Percentiles rank a stretch among this genome's conserved stretches.
These are phyloP conservation scores for Zeus faber DNA, from an alignment of 2,113 vertebrate species.

Conservation along the genomic window DNA sequence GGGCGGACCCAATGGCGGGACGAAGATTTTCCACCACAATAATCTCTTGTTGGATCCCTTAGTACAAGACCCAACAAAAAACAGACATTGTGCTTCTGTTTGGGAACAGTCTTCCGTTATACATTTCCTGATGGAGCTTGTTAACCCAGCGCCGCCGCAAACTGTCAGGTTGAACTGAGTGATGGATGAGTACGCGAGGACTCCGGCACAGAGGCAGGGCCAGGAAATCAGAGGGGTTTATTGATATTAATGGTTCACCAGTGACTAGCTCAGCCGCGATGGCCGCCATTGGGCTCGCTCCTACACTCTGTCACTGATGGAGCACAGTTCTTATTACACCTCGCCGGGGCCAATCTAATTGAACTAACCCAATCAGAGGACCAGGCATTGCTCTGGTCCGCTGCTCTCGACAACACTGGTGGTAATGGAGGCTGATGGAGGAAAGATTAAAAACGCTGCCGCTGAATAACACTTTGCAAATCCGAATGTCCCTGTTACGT, in stretches of 20 bases:
- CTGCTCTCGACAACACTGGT: slow-evolving; percentile 33
- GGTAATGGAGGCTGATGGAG: slow-evolving; percentile 53
- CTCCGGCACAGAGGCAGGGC: slow-evolving; percentile 1
- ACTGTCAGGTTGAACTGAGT: slow-evolving; percentile 3
- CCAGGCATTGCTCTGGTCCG: slow-evolving; percentile 31
- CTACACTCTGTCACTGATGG: slow-evolving; percentile 33
- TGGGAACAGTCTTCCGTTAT: not conserved
- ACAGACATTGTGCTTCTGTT: slow-evolving; percentile 1
- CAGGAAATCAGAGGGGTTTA: slow-evolving; percentile 12
- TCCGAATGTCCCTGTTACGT: slow-evolving; percentile 24
- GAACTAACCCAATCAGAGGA: slow-evolving; percentile 61
- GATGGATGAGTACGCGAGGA: slow-evolving; percentile 3
- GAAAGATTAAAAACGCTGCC: slow-evolving; percentile 55
- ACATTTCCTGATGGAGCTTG: not conserved
- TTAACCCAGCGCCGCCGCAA: not conserved
- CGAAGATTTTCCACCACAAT: too few relatives aligned
- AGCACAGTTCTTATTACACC: slow-evolving; percentile 48
- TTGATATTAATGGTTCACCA: slow-evolving; percentile 36
- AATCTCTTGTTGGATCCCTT: too few relatives aligned
- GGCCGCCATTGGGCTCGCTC: slow-evolving; percentile 12
- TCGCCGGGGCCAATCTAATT: slow-evolving; percentile 49
- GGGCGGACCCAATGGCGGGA: too few relatives aligned
- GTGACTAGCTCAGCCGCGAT: slow-evolving; percentile 29
- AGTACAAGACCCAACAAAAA: too few relatives aligned
- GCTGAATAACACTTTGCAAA: slow-evolving; percentile 33